Base-by-base conservation (phyloP, 2,113 vertebrate species). In the Oryctolagus cuniculus region DNA sequence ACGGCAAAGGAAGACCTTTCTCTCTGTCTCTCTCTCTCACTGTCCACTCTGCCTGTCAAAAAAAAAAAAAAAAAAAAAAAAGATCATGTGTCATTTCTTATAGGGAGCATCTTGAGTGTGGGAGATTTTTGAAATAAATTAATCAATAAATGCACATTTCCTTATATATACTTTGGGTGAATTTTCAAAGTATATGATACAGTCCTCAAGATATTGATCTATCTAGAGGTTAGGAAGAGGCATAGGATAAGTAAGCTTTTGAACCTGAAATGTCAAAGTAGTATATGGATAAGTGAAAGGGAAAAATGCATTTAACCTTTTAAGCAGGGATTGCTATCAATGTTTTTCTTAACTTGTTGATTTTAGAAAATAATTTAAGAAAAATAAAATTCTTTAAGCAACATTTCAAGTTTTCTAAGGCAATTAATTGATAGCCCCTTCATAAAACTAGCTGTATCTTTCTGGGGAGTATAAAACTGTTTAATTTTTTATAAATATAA, bases 341-440 rank as follows among this genome's bases (percentile, higher is more conserved):
- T 80, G 63, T 83, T 91, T 89, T 88, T 85, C 29, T 73, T 89
- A 51, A 53, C 15, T 91, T 84, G 4, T 85, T 77, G 78, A 96
- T 91, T 91, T 95, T 53, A 73, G 51, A 94, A 84, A 44, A 44
- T 44, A 44, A 44, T 44, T 44, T 55, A 21, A 73, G 31, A 88
- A 87, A 89, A 77, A 38, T 55, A 53, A 74, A 93, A 85, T 86
- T 86, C 8, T 19, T 84, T 63, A 77, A 89, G 51, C 29, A 66
- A 63, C 5, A 79, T 44, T 83, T 84, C 21, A 84, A 51, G 27
- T 67, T 89, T 92, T 80, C 66, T 77, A 36, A 92, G n/a, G 70
- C 12, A 80, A 25, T 66, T 80, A 55, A 49, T 79, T 96, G 64
- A 85, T 93, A 92, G 64, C 19, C 25, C 53, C 44, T 87, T 83